Evolutionary conservation across 2,888 invertebrate species (phyloP), one percentile per base, ranked within the genome.

Genomic region (Entomobrya multifasciata): DNA sequence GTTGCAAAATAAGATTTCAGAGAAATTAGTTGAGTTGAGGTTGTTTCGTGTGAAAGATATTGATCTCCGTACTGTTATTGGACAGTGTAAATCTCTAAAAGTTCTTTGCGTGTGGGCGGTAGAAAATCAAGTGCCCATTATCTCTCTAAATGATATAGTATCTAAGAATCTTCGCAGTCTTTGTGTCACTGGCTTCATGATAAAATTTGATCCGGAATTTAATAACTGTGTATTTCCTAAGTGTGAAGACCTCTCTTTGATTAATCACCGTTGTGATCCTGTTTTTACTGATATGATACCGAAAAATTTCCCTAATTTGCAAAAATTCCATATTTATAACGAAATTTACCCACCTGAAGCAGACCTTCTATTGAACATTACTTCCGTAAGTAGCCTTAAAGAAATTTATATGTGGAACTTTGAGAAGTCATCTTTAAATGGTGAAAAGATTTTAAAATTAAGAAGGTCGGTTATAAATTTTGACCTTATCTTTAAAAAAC

Each of bases 341-440:
- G 30, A 11, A 13, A 27, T 67, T 55, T 6, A 5, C 4, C 52
- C 22, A 0, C 36, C 30, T 13, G 22, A 4, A 11, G 8, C 70
- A n/a, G 41, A 80, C 22, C 13, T 67, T 1, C 30, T 80, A 22
- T 36, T 15, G 8, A 15, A 8, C 8, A 10, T 80, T 1, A 8
- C 36, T 1, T 47, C 44, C 1, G 36, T 55, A 3, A 27, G 17
- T n/a, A 36, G 67, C 6, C 0, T 80, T 36, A 3, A 30, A 5
- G 52, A 55, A 1, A 70, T 80, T 13, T 10, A 20, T 15, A 6
- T 67, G 22, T 80, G 57, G 44, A 80, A 80, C 17, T 79, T 79
- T 30, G 30, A 77, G 36, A 6, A 0, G 0, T 30, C 62, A 8
- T 22, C 41, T 5, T 41, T 77, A 25, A 15, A 77, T 4, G 1